These are phyloP conservation scores for Pandemis cinnamomeana DNA, from an alignment of 2,888 invertebrate genomes.

Conservation along the genomic window DNA sequence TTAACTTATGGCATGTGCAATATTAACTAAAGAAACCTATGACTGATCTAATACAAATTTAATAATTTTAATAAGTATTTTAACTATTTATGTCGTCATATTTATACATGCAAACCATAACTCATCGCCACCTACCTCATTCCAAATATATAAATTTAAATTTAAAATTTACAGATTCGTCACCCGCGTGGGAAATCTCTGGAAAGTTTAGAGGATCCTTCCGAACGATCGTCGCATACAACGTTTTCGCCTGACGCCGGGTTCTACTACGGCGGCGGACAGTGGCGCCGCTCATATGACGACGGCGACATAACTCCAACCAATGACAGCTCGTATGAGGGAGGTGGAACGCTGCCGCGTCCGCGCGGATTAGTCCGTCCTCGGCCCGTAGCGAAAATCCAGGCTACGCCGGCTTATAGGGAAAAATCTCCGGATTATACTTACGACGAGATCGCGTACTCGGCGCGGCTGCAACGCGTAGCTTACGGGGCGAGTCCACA, in stretches of 20 bases:
- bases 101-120: slow-evolving; percentile 14
- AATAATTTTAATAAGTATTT: slow-evolving; percentile 26
- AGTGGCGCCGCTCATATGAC: slow-evolving; percentile 92
- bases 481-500: slow-evolving; percentile 88
- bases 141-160: not conserved
- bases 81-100: slow-evolving; percentile 37
- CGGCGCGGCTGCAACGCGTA: slow-evolving; percentile 79
- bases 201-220: slow-evolving; percentile 93
- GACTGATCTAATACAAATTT: slow-evolving; percentile 4
- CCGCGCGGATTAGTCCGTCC: slow-evolving; percentile 92
- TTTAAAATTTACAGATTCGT: slow-evolving; percentile 85
- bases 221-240: slow-evolving; percentile 85
- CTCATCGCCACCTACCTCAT: not conserved
- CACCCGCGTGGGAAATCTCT: slow-evolving; percentile 93
- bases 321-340: slow-evolving; percentile 88
- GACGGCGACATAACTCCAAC: slow-evolving; percentile 95
- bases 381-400: slow-evolving; percentile 91
- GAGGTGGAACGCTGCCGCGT: slow-evolving; percentile 94
- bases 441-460: slow-evolving; percentile 80
- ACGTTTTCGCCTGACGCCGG: slow-evolving; percentile 86
- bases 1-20: slow-evolving; percentile 32
- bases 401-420: slow-evolving; percentile 81
- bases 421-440: slow-evolving; percentile 77
- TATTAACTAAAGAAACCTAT: slow-evolving; percentile 18
- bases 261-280: slow-evolving; percentile 84